Evolutionary conservation across 2,797 vertebrate genomes (phyloP).

Genomic region (Chloroceryle amazona): DNA sequence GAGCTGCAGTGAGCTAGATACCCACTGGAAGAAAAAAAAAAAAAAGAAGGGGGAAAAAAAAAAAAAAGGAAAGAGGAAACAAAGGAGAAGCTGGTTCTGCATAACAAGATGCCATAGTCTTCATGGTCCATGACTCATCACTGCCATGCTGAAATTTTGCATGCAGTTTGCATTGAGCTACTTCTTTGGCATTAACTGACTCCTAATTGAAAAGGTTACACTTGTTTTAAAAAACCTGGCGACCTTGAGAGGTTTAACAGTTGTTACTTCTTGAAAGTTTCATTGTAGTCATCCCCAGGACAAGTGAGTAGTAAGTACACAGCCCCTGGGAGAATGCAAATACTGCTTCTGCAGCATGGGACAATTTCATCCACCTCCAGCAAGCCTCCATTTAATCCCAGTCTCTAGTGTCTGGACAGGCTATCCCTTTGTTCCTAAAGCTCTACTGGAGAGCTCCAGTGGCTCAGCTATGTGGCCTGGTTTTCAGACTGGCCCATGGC

Average conservation of each 20-base stretch:
- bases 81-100: conserved; percentile 19
- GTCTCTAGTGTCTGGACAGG: not conserved
- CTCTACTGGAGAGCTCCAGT: not conserved
- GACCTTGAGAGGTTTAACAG: not conserved
- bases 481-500: not conserved
- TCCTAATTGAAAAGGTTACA: not conserved
- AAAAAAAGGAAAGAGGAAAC: not conserved
- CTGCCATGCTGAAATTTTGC: not conserved
- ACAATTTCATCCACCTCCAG: not conserved
- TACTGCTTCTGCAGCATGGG: not conserved
- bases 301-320: not conserved
- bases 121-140: not conserved
- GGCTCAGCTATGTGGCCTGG: not conserved
- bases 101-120: not conserved
- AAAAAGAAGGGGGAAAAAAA: accelerated
- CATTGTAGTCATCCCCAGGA: not conserved
- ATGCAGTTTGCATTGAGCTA: not conserved
- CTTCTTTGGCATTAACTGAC: not conserved
- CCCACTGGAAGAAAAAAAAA: not conserved
- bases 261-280: not conserved
- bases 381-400: not conserved
- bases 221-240: not conserved
- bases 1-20: conserved; percentile 1
- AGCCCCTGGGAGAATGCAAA: not conserved
- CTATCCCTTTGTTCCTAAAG: not conserved